These are phyloP conservation scores for Rhopalosiphum padi DNA, from an alignment of 1,140 invertebrate genomes.

Conservation along the genomic window DNA sequence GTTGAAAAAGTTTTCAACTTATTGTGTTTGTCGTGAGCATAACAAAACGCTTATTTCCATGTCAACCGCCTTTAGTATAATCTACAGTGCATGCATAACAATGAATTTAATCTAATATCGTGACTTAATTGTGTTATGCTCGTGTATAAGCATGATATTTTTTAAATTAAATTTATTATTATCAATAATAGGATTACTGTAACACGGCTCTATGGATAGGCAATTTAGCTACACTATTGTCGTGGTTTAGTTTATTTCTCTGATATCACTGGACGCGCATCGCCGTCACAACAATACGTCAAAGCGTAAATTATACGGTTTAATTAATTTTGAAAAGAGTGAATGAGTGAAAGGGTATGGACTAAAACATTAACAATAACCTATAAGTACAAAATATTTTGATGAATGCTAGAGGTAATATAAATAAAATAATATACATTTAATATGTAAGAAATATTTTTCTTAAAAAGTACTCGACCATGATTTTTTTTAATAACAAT, in stretches of 20 bases:
- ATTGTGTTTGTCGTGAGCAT: background rate
- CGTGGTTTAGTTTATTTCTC: background rate
- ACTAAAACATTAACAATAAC: background rate
- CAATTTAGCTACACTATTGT: background rate
- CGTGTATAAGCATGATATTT: background rate
- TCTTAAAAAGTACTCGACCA: background rate
- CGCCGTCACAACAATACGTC: background rate
- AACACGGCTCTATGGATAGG: background rate
- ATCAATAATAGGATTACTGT: background rate
- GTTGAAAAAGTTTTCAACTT: background rate
- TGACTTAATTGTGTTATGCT: background rate
- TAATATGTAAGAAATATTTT: background rate
- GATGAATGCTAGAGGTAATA: background rate
- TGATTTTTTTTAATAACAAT: background rate
- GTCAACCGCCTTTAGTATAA: background rate
- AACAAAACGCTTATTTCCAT: slow-evolving; percentile 10
- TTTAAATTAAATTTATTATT: background rate
- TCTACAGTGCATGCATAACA: background rate
- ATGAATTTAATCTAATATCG: slow-evolving; percentile 11
- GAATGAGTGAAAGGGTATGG: background rate
- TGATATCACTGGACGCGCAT: no score
- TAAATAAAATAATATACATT: background rate
- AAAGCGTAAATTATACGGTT: background rate
- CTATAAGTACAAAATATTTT: background rate
- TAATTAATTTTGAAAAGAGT: background rate